Percentiles rank a stretch among this genome's conserved stretches.
Conservation (phyloP, 2,888 invertebrate genomes). For the Cataglyphis livida region DNA sequence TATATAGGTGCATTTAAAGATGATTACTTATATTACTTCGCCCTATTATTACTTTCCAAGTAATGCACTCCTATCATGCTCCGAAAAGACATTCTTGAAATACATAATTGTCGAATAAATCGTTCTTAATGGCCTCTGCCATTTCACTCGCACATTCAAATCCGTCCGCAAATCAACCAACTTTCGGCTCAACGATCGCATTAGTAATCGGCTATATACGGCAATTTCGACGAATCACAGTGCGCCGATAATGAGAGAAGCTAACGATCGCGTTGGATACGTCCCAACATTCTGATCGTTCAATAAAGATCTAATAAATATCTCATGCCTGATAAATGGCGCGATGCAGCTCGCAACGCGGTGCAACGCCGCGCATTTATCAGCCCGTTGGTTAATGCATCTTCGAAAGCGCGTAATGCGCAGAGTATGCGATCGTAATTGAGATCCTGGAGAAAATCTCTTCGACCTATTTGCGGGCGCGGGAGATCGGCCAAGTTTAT, state of each 20-base stretch:
- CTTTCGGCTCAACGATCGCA: constrained; percentile 16
- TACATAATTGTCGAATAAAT: constrained; percentile 29
- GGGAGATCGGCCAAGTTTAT: constrained; percentile 42
- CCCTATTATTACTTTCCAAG: constrained; percentile 33
- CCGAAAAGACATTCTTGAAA: constrained; percentile 37
- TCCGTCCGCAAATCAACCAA: constrained; percentile 8
- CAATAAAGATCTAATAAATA: constrained; percentile 26
- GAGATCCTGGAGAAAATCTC: constrained; percentile 55
- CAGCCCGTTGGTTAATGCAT: constrained; percentile 27
- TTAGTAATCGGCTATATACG: constrained; percentile 15
- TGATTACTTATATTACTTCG: constrained; percentile 39
- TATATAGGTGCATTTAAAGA: constrained; percentile 29
- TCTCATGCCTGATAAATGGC: constrained; percentile 18
- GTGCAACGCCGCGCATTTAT: constrained; percentile 45
- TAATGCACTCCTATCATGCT: constrained; percentile 19
- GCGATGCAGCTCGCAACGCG: background rate
- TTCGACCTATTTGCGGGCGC: constrained; percentile 55
- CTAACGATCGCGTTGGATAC: constrained; percentile 9
- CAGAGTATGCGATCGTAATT: constrained; percentile 44
- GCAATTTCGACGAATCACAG: constrained; percentile 29
- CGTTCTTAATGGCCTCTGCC: constrained; percentile 19
- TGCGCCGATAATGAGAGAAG: background rate
- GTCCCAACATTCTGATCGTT: constrained; percentile 27
- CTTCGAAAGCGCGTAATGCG: constrained; percentile 32
- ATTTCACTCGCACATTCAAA: constrained; percentile 11